These are phyloP conservation scores for Mimumesa dahlbomi DNA, from an alignment of 2,888 invertebrate species.

Conservation along the genomic window DNA sequence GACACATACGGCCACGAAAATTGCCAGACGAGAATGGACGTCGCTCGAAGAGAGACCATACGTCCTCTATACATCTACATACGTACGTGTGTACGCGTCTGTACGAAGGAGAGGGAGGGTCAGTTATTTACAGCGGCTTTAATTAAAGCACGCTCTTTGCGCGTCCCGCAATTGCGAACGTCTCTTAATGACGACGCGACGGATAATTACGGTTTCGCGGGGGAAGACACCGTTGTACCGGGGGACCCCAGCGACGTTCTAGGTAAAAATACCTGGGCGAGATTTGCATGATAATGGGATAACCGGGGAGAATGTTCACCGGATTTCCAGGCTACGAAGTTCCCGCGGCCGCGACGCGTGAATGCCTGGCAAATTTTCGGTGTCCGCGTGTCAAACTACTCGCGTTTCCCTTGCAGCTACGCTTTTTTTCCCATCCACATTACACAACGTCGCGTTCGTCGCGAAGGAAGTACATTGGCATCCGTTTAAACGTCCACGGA, in stretches of 20 bases:
- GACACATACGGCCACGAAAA: too few relatives aligned
- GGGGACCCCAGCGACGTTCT: neutral
- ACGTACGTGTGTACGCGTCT: neutral
- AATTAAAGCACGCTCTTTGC: conserved; percentile 51
- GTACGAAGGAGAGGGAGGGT: conserved; percentile 4
- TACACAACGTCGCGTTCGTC: too few relatives aligned
- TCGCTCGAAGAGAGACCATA: too few relatives aligned
- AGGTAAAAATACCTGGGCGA: conserved; percentile 26
- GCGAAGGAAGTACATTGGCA: too few relatives aligned
- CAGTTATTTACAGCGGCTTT: conserved; percentile 47
- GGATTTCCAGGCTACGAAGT: conserved; percentile 20
- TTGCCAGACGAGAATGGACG: too few relatives aligned
- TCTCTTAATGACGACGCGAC: conserved; percentile 40
- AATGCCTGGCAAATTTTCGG: too few relatives aligned
- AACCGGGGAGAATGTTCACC: conserved; percentile 22
- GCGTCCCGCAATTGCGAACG: conserved; percentile 11
- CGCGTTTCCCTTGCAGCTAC: too few relatives aligned
- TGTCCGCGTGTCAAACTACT: too few relatives aligned
- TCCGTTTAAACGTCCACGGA: too few relatives aligned
- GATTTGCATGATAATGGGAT: conserved; percentile 41
- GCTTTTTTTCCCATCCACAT: too few relatives aligned
- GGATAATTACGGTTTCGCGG: conserved; percentile 48
- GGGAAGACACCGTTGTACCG: neutral
- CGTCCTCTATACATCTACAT: neutral
- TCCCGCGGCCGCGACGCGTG: too few relatives aligned